Evolutionary conservation across 2,113 vertebrate genomes (phyloP), one percentile per base, ranked within the genome.

Genomic region (Myotis davidii): DNA sequence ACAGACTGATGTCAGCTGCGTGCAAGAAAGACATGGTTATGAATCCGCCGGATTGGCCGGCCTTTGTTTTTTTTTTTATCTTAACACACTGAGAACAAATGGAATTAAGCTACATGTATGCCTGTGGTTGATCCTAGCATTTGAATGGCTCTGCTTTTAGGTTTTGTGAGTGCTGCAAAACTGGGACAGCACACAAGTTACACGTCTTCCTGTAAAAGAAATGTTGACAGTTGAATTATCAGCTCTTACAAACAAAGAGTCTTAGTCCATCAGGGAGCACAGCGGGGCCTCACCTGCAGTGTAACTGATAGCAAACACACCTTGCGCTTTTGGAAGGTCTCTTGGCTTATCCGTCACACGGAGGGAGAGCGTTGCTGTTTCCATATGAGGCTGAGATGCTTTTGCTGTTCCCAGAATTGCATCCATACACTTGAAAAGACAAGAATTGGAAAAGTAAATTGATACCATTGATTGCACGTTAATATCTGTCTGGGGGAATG

Each of bases 161-260:
- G 37, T 81, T 90, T 85, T 50, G 29, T 87, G 54, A 91, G 61
- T 69, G 37, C 39, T 72, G 50, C n/a, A 50, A 87, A 90, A 76
- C 92, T 95, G 92, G 9, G 76, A 88, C 34, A 92, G 86, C 52
- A 29, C 64, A 37, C 52, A 48, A 77, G 70, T 88, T 86, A 72
- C 27, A 17, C 37, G 17, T 94, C 85, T 88, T 42, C 42, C 18
- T 64, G 48, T 83, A 61, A 92, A 94, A 78, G 90, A 94, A 96
- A 95, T 91, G 95, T 94, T 96, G 95, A 88, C 94, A 94, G 90
- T 92, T 95, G 93, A 92, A 96, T 97, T 96, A 94, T 92, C 95
- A 94, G 92, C 88, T 92, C 90, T 96, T 96, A 88, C 73, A 96
- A 94, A 96, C 67, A 88, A 29, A 90, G 67, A 86, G 88, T n/a